phyloP scores from a whole-genome alignment of 1,140 invertebrate genomes.

The Drosophila gunungcola region DNA sequence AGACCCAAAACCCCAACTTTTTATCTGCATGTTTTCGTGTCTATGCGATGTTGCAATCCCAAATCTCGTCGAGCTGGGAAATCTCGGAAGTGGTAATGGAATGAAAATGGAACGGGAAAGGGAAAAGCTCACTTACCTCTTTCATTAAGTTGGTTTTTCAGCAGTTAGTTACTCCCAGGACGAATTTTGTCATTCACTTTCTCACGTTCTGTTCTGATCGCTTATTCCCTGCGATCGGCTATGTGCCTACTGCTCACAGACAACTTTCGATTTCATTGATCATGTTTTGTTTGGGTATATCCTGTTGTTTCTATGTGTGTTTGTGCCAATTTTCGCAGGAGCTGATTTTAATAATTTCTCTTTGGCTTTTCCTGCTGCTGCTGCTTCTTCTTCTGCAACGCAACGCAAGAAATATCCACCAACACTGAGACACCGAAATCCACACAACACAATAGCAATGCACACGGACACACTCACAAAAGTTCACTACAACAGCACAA shows the following conservation, averaged over 20 bases:
- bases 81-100: constrained; percentile 1
- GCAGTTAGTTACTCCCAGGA: constrained; percentile 41
- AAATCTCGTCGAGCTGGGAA: background rate
- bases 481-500: constrained; percentile 74
- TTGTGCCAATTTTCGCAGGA: constrained; percentile 11
- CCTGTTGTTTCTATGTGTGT: constrained; percentile 6
- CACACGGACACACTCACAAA: constrained; percentile 61
- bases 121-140: constrained; percentile 56
- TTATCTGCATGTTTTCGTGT: constrained; percentile 36
- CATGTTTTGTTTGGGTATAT: constrained; percentile 24
- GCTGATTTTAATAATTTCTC: constrained; percentile 51
- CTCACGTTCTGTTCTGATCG: constrained; percentile 29
- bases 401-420: constrained; percentile 46
- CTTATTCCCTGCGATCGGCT: constrained; percentile 54
- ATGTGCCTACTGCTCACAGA: constrained; percentile 19
- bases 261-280: constrained; percentile 33
- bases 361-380: constrained; percentile 38
- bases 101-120: background rate
- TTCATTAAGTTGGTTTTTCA: constrained; percentile 65
- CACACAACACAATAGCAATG: constrained; percentile 48
- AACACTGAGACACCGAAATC: constrained; percentile 24
- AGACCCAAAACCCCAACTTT: constrained; percentile 29
- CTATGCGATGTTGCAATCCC: constrained; percentile 43
- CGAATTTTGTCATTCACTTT: constrained; percentile 28
- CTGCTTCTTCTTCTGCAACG: constrained; percentile 43